Percentiles rank a stretch among this genome's conserved stretches.
phyloP scores from a whole-genome alignment of 37 sponge, comb jelly and placozoan genomes.

The Cladorhizidae sp. region DNA sequence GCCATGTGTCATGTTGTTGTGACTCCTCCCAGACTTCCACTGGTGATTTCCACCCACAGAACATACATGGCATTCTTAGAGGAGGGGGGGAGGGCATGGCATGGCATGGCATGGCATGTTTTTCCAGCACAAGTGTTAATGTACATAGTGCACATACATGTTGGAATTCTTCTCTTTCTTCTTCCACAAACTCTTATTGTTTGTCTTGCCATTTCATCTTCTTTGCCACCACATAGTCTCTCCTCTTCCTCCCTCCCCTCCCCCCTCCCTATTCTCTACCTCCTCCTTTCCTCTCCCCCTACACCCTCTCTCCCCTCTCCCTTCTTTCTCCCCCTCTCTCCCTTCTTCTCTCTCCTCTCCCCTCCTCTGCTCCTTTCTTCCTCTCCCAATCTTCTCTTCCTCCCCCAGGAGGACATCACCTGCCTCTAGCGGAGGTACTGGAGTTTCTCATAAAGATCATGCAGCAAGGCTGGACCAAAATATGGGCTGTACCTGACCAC shows the following conservation, averaged over 20 bases:
- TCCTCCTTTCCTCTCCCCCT: background rate
- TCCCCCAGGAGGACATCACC: constrained; percentile 31
- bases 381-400: too few relatives aligned
- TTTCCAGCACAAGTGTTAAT: too few relatives aligned
- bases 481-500: constrained; percentile 46
- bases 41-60: too few relatives aligned
- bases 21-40: too few relatives aligned
- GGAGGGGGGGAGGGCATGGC: too few relatives aligned
- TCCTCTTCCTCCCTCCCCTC: background rate
- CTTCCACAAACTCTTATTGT: background rate
- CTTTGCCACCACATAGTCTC: background rate
- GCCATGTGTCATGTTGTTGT: too few relatives aligned
- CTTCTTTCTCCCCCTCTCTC: background rate
- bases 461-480: background rate
- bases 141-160: too few relatives aligned
- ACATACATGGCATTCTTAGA: too few relatives aligned
- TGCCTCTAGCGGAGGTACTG: constrained; percentile 26
- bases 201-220: background rate
- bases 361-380: too few relatives aligned
- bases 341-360: constrained; percentile 1
- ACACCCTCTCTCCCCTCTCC: background rate
- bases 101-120: too few relatives aligned
- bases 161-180: too few relatives aligned
- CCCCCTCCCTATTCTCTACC: background rate
- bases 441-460: constrained; percentile 15